A percentile compares a stretch with the other conserved stretches of the same genome.
These are phyloP conservation scores for Drosophila orena DNA, from an alignment of 1,140 invertebrate genomes.

Conservation along the genomic window DNA sequence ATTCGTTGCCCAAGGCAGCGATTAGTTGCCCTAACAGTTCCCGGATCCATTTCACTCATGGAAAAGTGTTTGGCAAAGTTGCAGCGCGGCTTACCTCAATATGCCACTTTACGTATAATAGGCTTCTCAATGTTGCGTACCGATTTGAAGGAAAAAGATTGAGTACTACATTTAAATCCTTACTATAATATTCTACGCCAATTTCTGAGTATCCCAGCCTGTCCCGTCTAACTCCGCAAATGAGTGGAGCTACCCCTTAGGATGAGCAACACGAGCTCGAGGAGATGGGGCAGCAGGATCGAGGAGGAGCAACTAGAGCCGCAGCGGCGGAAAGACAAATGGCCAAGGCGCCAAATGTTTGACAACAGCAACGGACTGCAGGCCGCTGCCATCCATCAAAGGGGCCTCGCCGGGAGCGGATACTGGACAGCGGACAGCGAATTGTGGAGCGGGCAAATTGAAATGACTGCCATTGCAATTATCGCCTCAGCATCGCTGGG, in stretches of 20 bases:
- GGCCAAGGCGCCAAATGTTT: conserved; percentile 73
- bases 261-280: conserved; percentile 3
- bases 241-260: conserved; percentile 7
- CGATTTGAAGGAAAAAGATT: too few relatives aligned
- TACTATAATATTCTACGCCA: background rate
- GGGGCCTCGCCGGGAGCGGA: conserved; percentile 36
- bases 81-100: too few relatives aligned
- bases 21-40: conserved; percentile 33
- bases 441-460: conserved; percentile 53
- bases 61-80: background rate
- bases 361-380: conserved; percentile 44
- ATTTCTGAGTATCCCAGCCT: background rate
- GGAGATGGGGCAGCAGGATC: background rate
- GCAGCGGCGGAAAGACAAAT: conserved; percentile 62
- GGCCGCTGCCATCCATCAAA: conserved; percentile 65
- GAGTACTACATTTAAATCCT: too few relatives aligned
- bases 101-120: too few relatives aligned
- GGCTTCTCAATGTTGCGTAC: too few relatives aligned
- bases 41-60: background rate
- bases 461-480: conserved; percentile 78
- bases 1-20: conserved; percentile 10
- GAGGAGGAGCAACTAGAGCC: background rate
- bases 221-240: background rate
- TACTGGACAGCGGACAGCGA: background rate
- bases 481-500: conserved; percentile 53